A percentile compares a stretch with the other conserved stretches of the same genome.
phyloP scores from a whole-genome alignment of 2,113 vertebrate species.

The Rhodinocichla rosea region DNA sequence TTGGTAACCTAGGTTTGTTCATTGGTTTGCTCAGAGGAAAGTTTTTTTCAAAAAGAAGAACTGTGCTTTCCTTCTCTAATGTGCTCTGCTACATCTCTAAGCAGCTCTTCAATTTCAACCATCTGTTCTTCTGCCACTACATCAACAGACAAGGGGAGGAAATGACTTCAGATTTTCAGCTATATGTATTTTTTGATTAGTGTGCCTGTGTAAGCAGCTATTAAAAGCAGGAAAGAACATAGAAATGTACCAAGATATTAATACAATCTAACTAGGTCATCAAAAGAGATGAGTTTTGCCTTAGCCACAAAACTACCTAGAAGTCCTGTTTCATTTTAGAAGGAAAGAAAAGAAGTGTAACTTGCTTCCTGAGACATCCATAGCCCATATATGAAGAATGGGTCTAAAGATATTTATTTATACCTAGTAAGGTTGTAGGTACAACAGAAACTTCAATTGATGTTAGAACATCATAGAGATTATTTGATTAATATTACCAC shows the following conservation, averaged over 20 bases:
- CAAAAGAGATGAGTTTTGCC: not conserved
- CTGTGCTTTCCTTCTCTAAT: not conserved
- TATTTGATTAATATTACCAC: not conserved
- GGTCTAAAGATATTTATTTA: not conserved
- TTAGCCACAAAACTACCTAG: not conserved
- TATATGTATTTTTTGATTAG: slow-evolving; percentile 21
- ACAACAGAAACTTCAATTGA: not conserved
- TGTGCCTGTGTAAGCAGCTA: not conserved
- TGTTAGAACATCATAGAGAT: not conserved
- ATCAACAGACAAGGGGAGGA: not conserved
- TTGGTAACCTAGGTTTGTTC: not conserved
- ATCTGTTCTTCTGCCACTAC: slow-evolving; percentile 23
- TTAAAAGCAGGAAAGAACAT: not conserved
- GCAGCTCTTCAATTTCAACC: slow-evolving; percentile 14
- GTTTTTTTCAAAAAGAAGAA: not conserved
- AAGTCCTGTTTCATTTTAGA: not conserved
- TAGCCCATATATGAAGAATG: not conserved
- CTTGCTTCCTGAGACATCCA: not conserved
- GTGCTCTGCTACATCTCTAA: not conserved
- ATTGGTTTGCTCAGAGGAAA: not conserved
- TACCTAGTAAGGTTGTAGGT: not conserved
- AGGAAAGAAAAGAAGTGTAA: not conserved
- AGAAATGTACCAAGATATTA: not conserved
- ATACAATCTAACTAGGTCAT: not conserved
- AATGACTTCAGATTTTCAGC: slow-evolving; percentile 4